Base-by-base conservation (phyloP, 2,888 invertebrate genomes). In the Merodon equestris region DNA sequence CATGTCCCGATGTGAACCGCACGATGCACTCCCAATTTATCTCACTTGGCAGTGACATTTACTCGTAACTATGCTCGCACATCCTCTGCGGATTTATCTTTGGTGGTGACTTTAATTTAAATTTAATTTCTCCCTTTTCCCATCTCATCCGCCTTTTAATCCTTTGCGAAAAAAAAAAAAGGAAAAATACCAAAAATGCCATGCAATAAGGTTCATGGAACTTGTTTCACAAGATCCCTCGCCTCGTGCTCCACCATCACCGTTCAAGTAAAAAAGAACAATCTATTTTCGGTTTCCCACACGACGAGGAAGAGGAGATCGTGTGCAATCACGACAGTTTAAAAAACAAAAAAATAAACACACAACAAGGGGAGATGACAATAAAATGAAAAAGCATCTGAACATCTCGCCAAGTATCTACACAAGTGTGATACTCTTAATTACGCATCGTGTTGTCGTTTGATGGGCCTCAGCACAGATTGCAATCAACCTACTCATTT, bases 391-490 rank as follows among this genome's bases (percentile, higher is more conserved):
- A 27, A 27, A 27, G 27, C 7, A 27, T 27, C 27, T 27, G 27
- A 27, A 7, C 2, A 7, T 14, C 44, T 34, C 67, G 40, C 60
- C 50, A 27, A 27, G 27, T 66, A 67, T 17, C 54, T 36, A n/a
- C 51, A 12, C 19, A 40, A 56, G 74, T 50, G 79, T 60, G 79
- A 74, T 74, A 58, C 64, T 74, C 73, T 81, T 81, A 81, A 81
- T 81, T 81, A 81, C 81, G 75, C 81, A 75, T 81, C 81, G 75
- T 81, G 81, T 81, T 81, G 70, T 61, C 38, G 61, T 61, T 64
- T 71, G 81, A 81, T 71, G 81, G 57, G 74, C 75, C 70, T 38
- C 53, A 66, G 47, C 73, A 73, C 67, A 45, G 77, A 77, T 77
- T 67, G 67, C 72, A 72, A 73, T 77, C 77, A 53, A 18, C 34